Base-by-base conservation (phyloP, 2,888 invertebrate genomes). In the Operophtera brumata region DNA sequence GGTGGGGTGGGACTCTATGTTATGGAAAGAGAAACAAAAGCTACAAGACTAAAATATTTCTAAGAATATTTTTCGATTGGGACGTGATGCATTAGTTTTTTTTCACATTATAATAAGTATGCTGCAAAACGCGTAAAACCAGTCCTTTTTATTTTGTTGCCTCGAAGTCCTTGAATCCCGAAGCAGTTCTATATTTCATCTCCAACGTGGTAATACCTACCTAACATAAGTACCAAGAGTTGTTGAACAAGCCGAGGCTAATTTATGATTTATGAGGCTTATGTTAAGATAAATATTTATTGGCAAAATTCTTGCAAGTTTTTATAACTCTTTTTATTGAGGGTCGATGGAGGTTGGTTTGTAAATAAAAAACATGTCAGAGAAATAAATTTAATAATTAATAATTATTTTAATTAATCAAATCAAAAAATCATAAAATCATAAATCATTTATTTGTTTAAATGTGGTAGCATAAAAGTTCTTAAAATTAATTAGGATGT, bases 211-310 rank as follows among this genome's bases (percentile, higher is more conserved):
- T 45, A 14, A 25, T 44, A 47, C 14, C 2, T 51, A 20, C 11
- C n/a, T 1, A 32, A n/a, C 11, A n/a, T 46, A 42, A 14, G 10
- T 12, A 13, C 30, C 10, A 6, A 50, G 9, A 54, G 9, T 14
- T 52, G 52, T 47, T 55, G 14, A 30, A 55, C 48, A 43, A 52
- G 13, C 12, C 30, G n/a, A 47, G 52, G 55, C 30, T 52, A 44
- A 59, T 59, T 36, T 52, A 49, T 52, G 51, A 55, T 58, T 58
- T 58, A 58, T 54, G 42, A 32, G 8, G 6, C 32, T 47, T 35
- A 26, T 20, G 20, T 20, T 5, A 12, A 35, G 47, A 32, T 41
- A 40, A 51, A 48, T 26, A 40, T n/a, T 28, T 20, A 26, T 10
- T 6, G 6, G 14, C 13, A 37, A 37, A 39, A 39, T 25, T 39